These are phyloP conservation scores for Dendrophyllia cribrosa DNA, from an alignment of 64 coral and sea anemone genomes.

Conservation along the genomic window DNA sequence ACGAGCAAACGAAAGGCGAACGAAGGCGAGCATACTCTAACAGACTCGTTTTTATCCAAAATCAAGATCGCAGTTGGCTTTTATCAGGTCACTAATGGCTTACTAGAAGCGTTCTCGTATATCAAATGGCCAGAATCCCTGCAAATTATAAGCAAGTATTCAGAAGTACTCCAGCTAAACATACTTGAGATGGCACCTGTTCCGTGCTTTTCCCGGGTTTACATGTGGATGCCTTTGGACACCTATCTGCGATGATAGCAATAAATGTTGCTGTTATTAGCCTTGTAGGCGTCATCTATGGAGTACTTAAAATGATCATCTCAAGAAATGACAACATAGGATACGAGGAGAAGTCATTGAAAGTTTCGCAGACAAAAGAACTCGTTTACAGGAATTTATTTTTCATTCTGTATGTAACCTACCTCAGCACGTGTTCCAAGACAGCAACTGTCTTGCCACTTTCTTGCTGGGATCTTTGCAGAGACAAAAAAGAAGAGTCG, in stretches of 20 bases:
- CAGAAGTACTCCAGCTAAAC: not conserved
- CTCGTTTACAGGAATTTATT: not conserved
- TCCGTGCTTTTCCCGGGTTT: not conserved
- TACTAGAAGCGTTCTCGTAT: no score
- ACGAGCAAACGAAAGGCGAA: not conserved
- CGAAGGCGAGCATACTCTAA: not conserved
- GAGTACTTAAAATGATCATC: not conserved
- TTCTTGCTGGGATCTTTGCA: not conserved
- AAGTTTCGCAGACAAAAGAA: not conserved
- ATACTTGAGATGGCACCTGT: not conserved
- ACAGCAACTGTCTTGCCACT: not conserved
- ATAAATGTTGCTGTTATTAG: not conserved
- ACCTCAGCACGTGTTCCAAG: not conserved
- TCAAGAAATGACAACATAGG: not conserved
- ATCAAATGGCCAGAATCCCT: not conserved
- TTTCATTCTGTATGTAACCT: no score
- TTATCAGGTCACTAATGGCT: no score
- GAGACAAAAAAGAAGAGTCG: not conserved
- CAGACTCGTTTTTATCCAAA: not conserved
- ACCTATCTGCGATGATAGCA: not conserved
- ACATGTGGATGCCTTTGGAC: not conserved
- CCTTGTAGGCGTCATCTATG: not conserved
- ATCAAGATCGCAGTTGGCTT: no score
- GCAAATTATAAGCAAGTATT: not conserved
- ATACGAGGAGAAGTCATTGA: not conserved